These are phyloP conservation scores for Taurulus bubalis DNA, from an alignment of 2,113 vertebrate species.

Conservation along the genomic window DNA sequence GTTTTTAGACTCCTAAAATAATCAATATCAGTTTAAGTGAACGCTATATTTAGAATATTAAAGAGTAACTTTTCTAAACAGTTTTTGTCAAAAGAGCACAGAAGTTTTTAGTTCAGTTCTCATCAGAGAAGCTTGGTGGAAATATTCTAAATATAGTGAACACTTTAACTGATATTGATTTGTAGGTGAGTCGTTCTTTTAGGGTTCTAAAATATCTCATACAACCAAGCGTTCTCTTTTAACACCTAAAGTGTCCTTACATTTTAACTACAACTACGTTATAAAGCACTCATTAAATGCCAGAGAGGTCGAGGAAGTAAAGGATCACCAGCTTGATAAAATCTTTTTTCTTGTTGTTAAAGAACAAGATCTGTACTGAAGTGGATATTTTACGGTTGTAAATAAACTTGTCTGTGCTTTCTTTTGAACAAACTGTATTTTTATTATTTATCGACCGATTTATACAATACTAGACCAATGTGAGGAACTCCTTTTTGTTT, in stretches of 20 bases:
- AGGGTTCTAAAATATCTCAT: not conserved
- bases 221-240: not conserved
- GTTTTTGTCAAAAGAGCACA: no score
- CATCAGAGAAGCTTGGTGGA: no score
- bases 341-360: not conserved
- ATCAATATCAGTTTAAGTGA: no score
- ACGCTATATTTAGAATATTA: no score
- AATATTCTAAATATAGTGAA: no score
- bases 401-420: slow-evolving; percentile 1
- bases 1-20: no score
- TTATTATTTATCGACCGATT: not conserved
- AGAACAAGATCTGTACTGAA: not conserved
- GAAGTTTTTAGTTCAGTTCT: no score
- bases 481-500: no score
- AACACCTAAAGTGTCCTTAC: not conserved
- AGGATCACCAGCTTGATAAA: not conserved
- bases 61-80: no score
- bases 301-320: not conserved
- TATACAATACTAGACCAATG: no score
- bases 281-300: not conserved
- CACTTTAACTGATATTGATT: no score
- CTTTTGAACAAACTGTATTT: not conserved
- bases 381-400: not conserved
- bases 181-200: no score
- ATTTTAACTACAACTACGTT: not conserved